These are phyloP conservation scores for Drosophila multiciliata DNA, from an alignment of 2,888 invertebrate species.

Conservation along the genomic window DNA sequence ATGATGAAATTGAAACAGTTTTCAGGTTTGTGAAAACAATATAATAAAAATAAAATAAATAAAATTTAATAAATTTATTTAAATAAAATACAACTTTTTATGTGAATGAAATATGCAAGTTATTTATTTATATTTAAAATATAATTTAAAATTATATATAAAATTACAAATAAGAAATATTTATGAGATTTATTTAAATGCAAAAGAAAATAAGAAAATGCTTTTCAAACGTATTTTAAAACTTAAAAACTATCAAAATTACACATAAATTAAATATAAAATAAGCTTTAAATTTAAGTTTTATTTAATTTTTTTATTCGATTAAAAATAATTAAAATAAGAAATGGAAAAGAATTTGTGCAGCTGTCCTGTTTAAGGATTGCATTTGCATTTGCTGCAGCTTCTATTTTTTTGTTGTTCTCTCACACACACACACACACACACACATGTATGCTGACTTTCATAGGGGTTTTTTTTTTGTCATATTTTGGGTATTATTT, in stretches of 20 bases:
- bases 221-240: background rate
- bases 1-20: background rate
- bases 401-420: slow-evolving; percentile 4
- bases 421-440: slow-evolving; percentile 13
- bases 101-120: background rate
- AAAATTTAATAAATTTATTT: background rate
- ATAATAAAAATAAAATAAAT: no score
- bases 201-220: no score
- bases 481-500: slow-evolving; percentile 7
- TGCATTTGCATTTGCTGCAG: slow-evolving; percentile 26
- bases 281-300: background rate
- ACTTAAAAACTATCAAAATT: background rate
- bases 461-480: slow-evolving; percentile 26
- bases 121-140: no score
- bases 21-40: background rate
- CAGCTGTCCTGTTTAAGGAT: slow-evolving; percentile 38
- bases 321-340: no score
- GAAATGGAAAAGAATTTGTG: background rate
- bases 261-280: background rate
- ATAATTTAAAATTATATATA: no score
- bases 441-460: slow-evolving; percentile 7
- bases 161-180: no score
- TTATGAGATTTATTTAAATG: no score
- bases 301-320: no score
- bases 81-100: background rate